A percentile compares a stretch with the other conserved stretches of the same genome.
These are phyloP conservation scores for Atherinomorus stipes DNA, from an alignment of 2,113 vertebrate species.

Conservation along the genomic window DNA sequence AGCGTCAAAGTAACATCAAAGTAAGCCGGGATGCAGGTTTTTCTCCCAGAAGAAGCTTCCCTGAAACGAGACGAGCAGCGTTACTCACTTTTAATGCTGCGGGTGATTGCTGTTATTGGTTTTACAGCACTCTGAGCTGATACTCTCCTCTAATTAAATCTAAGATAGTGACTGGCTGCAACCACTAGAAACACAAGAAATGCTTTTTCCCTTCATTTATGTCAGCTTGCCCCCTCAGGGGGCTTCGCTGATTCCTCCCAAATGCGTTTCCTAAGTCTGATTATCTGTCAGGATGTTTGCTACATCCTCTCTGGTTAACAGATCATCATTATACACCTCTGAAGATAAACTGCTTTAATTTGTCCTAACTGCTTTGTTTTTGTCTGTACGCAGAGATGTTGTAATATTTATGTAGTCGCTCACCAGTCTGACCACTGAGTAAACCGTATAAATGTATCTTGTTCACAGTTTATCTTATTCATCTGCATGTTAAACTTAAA, in stretches of 20 bases:
- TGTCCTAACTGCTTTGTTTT: not conserved
- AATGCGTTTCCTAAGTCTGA: conserved; percentile 1
- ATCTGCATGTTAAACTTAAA: too few species aligned
- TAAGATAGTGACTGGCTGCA: not conserved
- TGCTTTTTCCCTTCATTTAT: not conserved
- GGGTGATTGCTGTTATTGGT: not conserved
- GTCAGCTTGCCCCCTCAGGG: not conserved
- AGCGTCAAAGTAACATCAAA: too few species aligned
- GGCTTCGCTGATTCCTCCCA: not conserved
- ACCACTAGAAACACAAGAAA: not conserved
- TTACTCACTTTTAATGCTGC: not conserved
- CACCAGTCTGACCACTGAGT: not conserved
- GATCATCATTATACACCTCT: not conserved
- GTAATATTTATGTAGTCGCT: not conserved
- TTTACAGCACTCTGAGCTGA: not conserved
- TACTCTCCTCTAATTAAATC: conserved; percentile 6
- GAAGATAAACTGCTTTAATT: conserved; percentile 49
- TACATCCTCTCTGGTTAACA: not conserved
- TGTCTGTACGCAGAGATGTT: not conserved
- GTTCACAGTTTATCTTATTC: not conserved
- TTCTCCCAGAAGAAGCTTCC: not conserved
- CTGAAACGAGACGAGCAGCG: not conserved
- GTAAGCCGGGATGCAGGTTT: not conserved
- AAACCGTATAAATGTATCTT: not conserved
- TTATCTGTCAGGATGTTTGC: not conserved